Evolutionary conservation across 2,113 vertebrate genomes (phyloP).

Genomic region (Muscicapa adusta): DNA sequence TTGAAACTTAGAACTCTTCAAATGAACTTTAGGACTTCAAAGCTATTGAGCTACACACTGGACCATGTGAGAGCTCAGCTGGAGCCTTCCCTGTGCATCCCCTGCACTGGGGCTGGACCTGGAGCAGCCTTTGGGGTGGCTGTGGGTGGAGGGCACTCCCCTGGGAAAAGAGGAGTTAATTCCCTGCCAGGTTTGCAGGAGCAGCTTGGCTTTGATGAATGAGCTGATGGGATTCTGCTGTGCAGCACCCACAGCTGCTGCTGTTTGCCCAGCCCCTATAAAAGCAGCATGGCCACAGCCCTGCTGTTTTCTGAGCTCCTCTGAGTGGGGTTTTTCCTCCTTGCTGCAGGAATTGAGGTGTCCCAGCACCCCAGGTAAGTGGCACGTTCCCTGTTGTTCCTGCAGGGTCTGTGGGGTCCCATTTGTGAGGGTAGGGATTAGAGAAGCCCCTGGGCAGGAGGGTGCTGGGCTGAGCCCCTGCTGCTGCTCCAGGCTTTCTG

Average conservation of each 20-base stretch:
- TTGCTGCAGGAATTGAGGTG: rapidly evolving
- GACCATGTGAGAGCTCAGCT: not conserved
- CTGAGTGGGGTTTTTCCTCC: rapidly evolving
- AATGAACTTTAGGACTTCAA: not conserved
- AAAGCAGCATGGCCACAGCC: rapidly evolving
- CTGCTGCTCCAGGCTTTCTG: not conserved
- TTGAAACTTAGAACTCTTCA: not conserved
- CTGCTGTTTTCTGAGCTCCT: rapidly evolving
- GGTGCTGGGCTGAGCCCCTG: not conserved
- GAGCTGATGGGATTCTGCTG: not conserved
- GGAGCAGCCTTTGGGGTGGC: not conserved
- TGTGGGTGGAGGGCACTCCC: not conserved
- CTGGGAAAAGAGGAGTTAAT: rapidly evolving
- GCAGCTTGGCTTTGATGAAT: not conserved
- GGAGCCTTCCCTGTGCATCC: not conserved
- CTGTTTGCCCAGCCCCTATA: not conserved
- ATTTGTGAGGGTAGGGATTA: rapidly evolving
- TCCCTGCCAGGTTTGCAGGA: not conserved
- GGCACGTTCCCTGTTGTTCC: rapidly evolving
- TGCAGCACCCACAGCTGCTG: not conserved
- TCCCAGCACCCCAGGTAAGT: rapidly evolving
- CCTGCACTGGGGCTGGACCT: not conserved
- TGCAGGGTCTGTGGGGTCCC: rapidly evolving
- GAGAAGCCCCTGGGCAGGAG: too few relatives aligned
- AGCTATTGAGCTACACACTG: rapidly evolving